Conservation (phyloP, 1,140 invertebrate genomes). For the Dysdera silvatica region DNA sequence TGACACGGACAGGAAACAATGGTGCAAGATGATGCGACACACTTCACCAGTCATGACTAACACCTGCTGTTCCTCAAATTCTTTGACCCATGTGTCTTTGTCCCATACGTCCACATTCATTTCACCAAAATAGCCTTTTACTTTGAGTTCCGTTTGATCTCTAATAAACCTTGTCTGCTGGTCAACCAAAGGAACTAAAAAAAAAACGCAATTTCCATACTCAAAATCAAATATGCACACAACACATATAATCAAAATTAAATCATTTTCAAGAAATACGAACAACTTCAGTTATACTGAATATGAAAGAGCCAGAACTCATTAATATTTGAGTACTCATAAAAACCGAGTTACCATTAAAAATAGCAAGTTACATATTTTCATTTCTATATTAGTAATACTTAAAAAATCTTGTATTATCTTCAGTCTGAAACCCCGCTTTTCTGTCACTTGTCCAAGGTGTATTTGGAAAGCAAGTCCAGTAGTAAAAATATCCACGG, state of each 20-base stretch:
- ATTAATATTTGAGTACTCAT: too few relatives aligned
- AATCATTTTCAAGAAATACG: background rate
- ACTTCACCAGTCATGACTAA: slow-evolving; percentile 80
- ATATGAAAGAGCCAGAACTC: too few relatives aligned
- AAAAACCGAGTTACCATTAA: too few relatives aligned
- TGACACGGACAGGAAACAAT: slow-evolving; percentile 53
- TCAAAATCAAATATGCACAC: background rate
- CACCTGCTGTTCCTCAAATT: slow-evolving; percentile 60
- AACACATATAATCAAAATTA: background rate
- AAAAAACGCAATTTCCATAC: background rate
- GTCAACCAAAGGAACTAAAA: slow-evolving; percentile 59
- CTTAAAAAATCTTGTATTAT: too few relatives aligned
- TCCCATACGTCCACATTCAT: slow-evolving; percentile 49
- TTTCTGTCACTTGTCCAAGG: too few relatives aligned
- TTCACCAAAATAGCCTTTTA: slow-evolving; percentile 50
- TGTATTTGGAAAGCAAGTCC: too few relatives aligned
- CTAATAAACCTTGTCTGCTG: slow-evolving; percentile 64
- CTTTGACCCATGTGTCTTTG: slow-evolving; percentile 53
- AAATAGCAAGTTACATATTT: too few relatives aligned
- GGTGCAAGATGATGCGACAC: slow-evolving; percentile 61
- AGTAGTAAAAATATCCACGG: too few relatives aligned
- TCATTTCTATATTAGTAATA: too few relatives aligned
- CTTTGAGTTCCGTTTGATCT: slow-evolving; percentile 52
- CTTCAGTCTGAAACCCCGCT: too few relatives aligned
- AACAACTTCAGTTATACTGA: background rate